Evolutionary conservation across 1,140 invertebrate species (phyloP).

Genomic region (Mylabris phalerata): DNA sequence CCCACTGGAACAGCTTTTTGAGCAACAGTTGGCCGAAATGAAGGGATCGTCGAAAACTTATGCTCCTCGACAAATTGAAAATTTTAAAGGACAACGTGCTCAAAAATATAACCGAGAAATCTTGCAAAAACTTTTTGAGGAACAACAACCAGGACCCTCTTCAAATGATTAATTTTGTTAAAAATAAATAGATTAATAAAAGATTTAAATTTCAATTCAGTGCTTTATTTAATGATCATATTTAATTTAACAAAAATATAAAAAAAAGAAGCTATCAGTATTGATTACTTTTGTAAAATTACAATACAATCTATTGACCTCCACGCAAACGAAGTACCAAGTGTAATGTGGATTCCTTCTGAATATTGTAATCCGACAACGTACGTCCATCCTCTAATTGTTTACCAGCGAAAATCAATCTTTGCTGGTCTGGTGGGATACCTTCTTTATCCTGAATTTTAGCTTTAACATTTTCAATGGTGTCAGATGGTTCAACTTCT

Average conservation of each 20-base stretch:
- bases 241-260: too few relatives aligned
- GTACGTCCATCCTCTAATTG: constrained; percentile 63
- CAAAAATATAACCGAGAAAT: constrained; percentile 25
- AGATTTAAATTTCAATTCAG: too few relatives aligned
- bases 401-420: constrained; percentile 64
- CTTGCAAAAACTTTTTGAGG: constrained; percentile 10
- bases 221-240: too few relatives aligned
- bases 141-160: constrained; percentile 1
- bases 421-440: constrained; percentile 37
- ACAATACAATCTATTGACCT: constrained; percentile 42
- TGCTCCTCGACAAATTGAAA: constrained; percentile 7
- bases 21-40: constrained; percentile 20
- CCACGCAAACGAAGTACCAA: constrained; percentile 60
- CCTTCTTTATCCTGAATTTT: too few relatives aligned
- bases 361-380: constrained; percentile 60
- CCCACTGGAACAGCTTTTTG: constrained; percentile 18
- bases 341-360: constrained; percentile 70
- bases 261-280: too few relatives aligned
- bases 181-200: too few relatives aligned
- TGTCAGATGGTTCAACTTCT: too few relatives aligned
- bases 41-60: not conserved
- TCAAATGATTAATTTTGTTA: not conserved
- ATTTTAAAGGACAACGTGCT: constrained; percentile 24
- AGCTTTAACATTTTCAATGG: too few relatives aligned
- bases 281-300: too few relatives aligned